Evolutionary conservation across 2,797 vertebrate species (phyloP), one percentile per base, ranked within the genome.

Genomic region (Cryptoblepharus egeriae): DNA sequence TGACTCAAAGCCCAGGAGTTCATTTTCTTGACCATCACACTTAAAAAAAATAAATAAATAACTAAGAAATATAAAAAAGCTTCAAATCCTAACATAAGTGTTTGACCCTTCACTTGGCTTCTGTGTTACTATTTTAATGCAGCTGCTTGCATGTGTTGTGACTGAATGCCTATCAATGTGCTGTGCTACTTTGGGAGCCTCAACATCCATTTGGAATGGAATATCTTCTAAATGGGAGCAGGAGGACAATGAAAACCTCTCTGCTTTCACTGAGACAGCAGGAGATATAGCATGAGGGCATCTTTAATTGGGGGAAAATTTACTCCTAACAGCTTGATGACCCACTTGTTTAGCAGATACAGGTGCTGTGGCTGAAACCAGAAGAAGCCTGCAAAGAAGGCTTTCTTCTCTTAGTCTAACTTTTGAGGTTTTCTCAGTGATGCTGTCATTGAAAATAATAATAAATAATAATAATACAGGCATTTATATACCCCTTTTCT

Each of bases 311-410:
- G 61, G n/a, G 49, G 58, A 58, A 73, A n/a, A 35, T 49, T 58
- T 73, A 28, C 57, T 78, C 8, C 28, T 67, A 72, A 83, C 45
- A 78, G 72, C 42, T 35, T 61, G 74, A 77, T 83, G 75, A 71
- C 67, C 74, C 42, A 39, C 30, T 72, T 65, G 75, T 32, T 83
- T 20, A 20, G 49, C 30, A 77, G 7, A 45, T 45, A 37, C 32
- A 35, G 57, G 32, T 60, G 39, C 45, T n/a, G 45, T 64, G 72
- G 45, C 52, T 72, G 61, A 45, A 78, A 45, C n/a, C 65, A 72
- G 32, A 67, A 28, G 67, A 75, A 67, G 71, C 11, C 61, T 57
- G 11, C 32, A 57, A 74, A 70, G n/a, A 28, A 73, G 30, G n/a
- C 73, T 64, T 67, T 73, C 69, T 73, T 65, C 69, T 73, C 35